Conservation (phyloP, 1,140 invertebrate species). For the Mercenaria mercenaria region DNA sequence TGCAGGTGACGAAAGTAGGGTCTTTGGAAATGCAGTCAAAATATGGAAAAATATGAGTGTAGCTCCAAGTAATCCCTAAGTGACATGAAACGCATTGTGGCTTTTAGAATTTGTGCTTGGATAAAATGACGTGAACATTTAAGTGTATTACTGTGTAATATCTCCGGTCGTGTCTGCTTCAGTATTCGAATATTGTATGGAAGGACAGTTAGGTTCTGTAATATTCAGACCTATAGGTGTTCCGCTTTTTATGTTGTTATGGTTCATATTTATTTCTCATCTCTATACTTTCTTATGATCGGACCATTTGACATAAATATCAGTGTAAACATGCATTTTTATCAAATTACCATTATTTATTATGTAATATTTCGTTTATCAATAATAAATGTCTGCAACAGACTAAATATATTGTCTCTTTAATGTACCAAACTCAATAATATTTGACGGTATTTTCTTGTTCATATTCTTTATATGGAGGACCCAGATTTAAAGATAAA, state of each 20-base stretch:
- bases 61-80: neutral
- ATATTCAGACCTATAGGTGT: neutral
- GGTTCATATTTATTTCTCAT: neutral
- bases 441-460: too few relatives aligned
- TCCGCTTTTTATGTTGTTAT: neutral
- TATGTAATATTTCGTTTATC: neutral
- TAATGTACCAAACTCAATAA: too few relatives aligned
- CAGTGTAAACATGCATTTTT: neutral
- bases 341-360: neutral
- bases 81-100: neutral
- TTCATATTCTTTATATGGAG: too few relatives aligned
- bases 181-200: neutral
- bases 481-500: too few relatives aligned
- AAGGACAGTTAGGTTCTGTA: neutral
- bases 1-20: slow-evolving; percentile 12
- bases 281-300: neutral
- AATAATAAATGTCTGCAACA: neutral
- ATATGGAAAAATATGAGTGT: slow-evolving; percentile 7
- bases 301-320: neutral
- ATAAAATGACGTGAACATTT: neutral
- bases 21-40: slow-evolving; percentile 16
- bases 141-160: neutral
- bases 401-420: too few relatives aligned
- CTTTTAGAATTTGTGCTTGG: neutral
- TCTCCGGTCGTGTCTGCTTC: neutral